These are phyloP conservation scores for Cantharis nigra DNA, from an alignment of 2,888 invertebrate genomes.

Conservation along the genomic window DNA sequence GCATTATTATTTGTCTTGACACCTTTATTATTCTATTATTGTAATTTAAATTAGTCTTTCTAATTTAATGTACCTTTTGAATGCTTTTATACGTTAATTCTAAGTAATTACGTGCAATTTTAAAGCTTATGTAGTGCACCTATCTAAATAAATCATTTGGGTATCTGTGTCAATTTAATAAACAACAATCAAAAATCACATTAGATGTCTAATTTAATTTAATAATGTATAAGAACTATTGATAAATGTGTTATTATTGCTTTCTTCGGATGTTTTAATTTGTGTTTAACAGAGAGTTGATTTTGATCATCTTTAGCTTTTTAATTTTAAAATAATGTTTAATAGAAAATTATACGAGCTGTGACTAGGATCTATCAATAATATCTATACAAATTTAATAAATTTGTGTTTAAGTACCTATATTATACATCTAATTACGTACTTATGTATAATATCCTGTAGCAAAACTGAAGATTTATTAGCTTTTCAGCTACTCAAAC, in stretches of 20 bases:
- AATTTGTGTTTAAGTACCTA: neutral
- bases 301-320: too few species aligned
- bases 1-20: conserved; percentile 1
- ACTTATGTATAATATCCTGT: neutral
- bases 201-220: neutral
- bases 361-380: neutral
- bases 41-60: conserved; percentile 2
- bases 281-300: too few species aligned
- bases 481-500: neutral
- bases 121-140: neutral
- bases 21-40: conserved; percentile 3
- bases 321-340: too few species aligned
- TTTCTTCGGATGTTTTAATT: too few species aligned
- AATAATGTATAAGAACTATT: neutral
- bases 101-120: neutral
- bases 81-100: neutral
- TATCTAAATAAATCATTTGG: neutral
- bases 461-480: neutral
- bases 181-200: neutral
- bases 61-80: conserved; percentile 1
- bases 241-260: too few species aligned
- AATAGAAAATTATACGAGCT: neutral
- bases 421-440: too few species aligned
- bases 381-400: neutral
- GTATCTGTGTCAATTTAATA: neutral